Evolutionary conservation across 2,113 vertebrate species (phyloP).

Genomic region (Dicentrarchus labrax): DNA sequence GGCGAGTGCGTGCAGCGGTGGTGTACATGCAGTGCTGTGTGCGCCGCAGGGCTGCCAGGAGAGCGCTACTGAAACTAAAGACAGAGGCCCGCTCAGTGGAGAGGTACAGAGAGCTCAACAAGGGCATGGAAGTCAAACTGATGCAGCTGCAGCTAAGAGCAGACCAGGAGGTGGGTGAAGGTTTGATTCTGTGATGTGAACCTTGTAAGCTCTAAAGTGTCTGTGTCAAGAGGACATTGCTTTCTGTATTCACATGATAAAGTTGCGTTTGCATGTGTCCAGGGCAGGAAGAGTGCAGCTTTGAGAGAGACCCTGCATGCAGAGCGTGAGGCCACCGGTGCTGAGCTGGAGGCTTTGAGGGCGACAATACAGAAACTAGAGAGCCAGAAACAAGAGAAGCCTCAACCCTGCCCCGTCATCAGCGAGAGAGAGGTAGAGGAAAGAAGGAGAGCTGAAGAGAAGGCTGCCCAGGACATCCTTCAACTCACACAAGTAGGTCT

Average conservation of each 20-base stretch:
- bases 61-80: conserved; percentile 79
- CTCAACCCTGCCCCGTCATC: conserved; percentile 34
- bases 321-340: conserved; percentile 59
- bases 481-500: conserved; percentile 76
- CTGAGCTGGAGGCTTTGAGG: conserved; percentile 78
- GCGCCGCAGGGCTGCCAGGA: conserved; percentile 76
- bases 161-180: conserved; percentile 79
- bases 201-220: background rate
- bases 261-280: background rate
- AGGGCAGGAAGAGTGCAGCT: conserved; percentile 80
- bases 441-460: conserved; percentile 66
- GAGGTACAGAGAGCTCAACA: conserved; percentile 84
- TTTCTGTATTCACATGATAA: background rate
- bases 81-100: conserved; percentile 79
- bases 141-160: conserved; percentile 85
- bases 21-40: conserved; percentile 85
- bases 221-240: background rate
- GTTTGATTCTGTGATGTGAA: background rate
- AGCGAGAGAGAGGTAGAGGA: conserved; percentile 74
- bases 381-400: conserved; percentile 40
- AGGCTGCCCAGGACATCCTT: conserved; percentile 71
- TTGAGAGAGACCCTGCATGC: conserved; percentile 77
- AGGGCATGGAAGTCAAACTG: conserved; percentile 87
- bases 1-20: conserved; percentile 57
- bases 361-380: conserved; percentile 67